Evolutionary conservation across 2,113 vertebrate genomes (phyloP), one percentile per base, ranked within the genome.

Genomic region (Ranitomeya imitator): DNA sequence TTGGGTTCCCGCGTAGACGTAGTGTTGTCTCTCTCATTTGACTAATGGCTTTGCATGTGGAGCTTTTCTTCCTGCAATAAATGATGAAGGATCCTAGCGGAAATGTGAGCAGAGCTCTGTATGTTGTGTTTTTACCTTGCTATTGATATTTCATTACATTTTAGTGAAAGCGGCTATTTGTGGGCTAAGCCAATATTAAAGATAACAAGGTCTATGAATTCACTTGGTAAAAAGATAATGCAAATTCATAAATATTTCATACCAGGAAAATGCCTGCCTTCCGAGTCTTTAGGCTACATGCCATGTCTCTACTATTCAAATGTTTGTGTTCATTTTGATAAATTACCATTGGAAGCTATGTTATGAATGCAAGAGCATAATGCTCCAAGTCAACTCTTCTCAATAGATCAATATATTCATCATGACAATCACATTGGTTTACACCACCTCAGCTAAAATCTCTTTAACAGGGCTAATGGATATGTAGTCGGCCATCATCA

Each of bases 221-320:
- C 37, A 74, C 31, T 51, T 51, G 71, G 71, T 74, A 74, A 74
- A 45, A 37, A 45, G 71, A 74, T 45, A 74, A 74, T 73, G 69
- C 69, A 73, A 1, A 26, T 18, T 74, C 37, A 51, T 74, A 16
- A 74, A 74, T 74, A 19, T 9, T 74, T 74, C 37, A 74, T 74
- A 10, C 26, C 37, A 74, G 31, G 37, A 19, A 37, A 45, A 74
- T 51, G 16, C 31, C 16, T 51, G 71, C 71, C 37, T 74, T 45
- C 16, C 18, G 31, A 45, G 16, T 45, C 1, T 37, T 45, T 7
- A 51, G 71, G 71, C 37, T 74, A 19, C 71, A 37, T 51, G 37
- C 71, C 37, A 51, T 19, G 37, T 51, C 15, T 51, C 71, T 74
- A 74, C 71, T 51, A 51, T 18, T 74, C 37, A 45, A 74, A 16